Base-by-base conservation (phyloP, 1,140 invertebrate species). In the Bombus haemorrhoidalis region DNA sequence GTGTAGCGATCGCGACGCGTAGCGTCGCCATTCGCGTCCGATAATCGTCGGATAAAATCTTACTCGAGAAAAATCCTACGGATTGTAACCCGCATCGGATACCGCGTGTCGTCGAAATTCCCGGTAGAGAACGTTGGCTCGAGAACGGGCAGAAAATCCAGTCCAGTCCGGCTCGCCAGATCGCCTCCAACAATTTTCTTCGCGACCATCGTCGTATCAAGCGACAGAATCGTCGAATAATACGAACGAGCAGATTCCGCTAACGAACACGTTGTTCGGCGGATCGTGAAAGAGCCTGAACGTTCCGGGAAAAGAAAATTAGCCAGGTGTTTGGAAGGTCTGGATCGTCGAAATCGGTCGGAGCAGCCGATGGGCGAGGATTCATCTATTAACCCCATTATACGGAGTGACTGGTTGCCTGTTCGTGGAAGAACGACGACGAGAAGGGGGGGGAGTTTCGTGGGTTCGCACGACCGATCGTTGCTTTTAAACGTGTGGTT, bases 351-450 rank as follows among this genome's bases (percentile, higher is more conserved):
- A 66, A 69, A 88, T 64, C 53, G 75, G 59, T 41, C 12, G n/a
- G 41, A 74, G 41, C 32, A 32, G n/a, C 62, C 72, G 86, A 86
- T 34, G 76, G 72, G 72, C 18, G 47, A 53, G 47, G 18, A 92
- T 94, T 92, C 91, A 91, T 94, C 89, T 92, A 91, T 92, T 86
- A 85, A 91, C 87, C 47, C 92, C 85, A 87, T 93, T 90, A 89
- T 86, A 85, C 86, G 68, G 85, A 81, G 89, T 81, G 66, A 90
- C 91, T 89, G 81, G 85, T 81, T 88, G 85, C 74, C 80, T 89
- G 66, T 80, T 89, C 82, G 68, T 81, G 71, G 71, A 79, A 71
- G 79, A 53, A 47, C 78, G 39, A 66, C 71, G 6, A 53, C n/a
- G n/a, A n/a, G n/a, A n/a, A n/a, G n/a, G n/a, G n/a, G 34, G 53